Conservation (phyloP, 2,113 vertebrate genomes). For the Opisthocomus hoazin region DNA sequence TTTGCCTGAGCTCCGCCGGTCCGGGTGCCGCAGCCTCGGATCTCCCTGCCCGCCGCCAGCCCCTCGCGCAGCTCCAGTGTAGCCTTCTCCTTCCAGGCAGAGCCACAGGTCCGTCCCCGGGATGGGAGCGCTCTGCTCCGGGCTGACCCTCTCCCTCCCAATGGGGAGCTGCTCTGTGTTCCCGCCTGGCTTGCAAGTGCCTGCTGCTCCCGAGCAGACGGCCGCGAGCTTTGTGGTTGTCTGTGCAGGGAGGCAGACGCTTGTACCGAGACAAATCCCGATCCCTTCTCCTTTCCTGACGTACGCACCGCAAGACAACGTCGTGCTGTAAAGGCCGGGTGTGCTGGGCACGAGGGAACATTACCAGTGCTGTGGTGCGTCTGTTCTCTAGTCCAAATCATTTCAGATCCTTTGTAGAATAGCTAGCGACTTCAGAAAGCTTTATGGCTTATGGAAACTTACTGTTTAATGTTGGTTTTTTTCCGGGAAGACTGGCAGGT, state of each 20-base stretch:
- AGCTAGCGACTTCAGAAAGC: slow-evolving; percentile 49
- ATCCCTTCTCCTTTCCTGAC: background rate
- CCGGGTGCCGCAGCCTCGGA: background rate
- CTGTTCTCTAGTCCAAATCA: slow-evolving; percentile 46
- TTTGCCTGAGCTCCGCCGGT: slow-evolving; percentile 13
- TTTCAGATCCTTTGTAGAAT: slow-evolving; percentile 53
- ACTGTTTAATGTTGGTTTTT: slow-evolving; percentile 5
- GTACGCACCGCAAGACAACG: background rate
- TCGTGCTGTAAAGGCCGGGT: background rate
- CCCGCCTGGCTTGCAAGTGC: background rate
- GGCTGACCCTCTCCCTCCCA: background rate
- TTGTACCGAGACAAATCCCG: background rate
- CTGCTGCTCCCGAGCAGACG: background rate
- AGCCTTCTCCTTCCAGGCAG: background rate
- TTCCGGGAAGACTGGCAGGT: slow-evolving; percentile 53
- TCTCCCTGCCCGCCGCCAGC: slow-evolving; percentile 1
- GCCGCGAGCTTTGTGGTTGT: background rate
- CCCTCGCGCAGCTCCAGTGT: background rate
- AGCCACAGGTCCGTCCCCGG: background rate
- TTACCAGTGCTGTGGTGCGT: background rate
- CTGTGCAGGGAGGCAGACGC: background rate
- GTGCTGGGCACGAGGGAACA: background rate
- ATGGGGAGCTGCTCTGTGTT: background rate
- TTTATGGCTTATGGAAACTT: slow-evolving; percentile 62
- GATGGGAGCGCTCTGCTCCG: background rate